Evolutionary conservation across 2,113 vertebrate genomes (phyloP).

Genomic region (Emydura subglobosa): DNA sequence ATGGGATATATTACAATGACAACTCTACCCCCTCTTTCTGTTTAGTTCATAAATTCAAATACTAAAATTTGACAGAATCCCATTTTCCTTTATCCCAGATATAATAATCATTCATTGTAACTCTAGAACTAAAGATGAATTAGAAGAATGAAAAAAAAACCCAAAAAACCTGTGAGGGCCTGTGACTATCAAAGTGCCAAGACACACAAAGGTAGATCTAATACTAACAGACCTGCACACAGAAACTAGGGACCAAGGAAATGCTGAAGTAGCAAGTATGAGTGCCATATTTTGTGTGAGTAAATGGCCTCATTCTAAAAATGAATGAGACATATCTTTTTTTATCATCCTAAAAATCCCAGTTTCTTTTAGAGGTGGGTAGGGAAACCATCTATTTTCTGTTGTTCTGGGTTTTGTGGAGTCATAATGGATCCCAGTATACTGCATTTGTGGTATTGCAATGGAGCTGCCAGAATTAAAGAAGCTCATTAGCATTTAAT

Average conservation of each 20-base stretch:
- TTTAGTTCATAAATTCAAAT: slow-evolving; percentile 59
- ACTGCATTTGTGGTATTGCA: background rate
- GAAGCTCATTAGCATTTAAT: accelerated
- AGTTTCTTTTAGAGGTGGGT: accelerated
- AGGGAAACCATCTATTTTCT: background rate
- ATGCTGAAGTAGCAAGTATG: background rate
- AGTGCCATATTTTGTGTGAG: background rate
- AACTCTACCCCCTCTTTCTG: background rate
- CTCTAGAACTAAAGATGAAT: background rate
- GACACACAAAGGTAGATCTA: background rate
- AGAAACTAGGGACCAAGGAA: background rate
- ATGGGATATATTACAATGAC: slow-evolving; percentile 12
- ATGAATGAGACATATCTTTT: background rate
- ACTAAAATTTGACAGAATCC: slow-evolving; percentile 42
- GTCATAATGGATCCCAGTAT: background rate
- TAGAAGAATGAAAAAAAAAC: background rate
- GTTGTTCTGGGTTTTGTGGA: background rate
- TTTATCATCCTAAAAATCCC: background rate
- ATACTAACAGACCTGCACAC: background rate
- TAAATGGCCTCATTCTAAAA: background rate
- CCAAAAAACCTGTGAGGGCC: background rate
- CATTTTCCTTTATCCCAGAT: slow-evolving; percentile 44
- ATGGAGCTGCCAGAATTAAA: accelerated
- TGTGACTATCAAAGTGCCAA: background rate
- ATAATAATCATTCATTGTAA: slow-evolving; percentile 13